Evolutionary conservation across 2,797 vertebrate species (phyloP).

Genomic region (Meriones psammophilus): DNA sequence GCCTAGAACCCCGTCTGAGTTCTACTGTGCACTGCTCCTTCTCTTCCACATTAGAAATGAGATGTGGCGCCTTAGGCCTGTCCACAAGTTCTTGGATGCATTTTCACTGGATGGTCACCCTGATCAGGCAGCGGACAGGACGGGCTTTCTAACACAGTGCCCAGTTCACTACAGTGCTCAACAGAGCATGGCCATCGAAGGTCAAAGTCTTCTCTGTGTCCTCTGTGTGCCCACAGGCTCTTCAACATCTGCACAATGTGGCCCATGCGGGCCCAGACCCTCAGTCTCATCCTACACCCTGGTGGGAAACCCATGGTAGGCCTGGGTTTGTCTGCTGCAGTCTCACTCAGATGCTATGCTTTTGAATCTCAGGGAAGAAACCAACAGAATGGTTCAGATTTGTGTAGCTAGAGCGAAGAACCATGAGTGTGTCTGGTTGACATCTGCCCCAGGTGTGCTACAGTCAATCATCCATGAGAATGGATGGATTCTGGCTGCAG

Average conservation of each 20-base stretch:
- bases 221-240: background rate
- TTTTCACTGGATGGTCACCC: background rate
- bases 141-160: background rate
- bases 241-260: background rate
- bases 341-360: background rate
- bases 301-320: background rate
- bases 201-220: background rate
- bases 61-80: background rate
- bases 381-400: background rate
- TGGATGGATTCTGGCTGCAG: background rate
- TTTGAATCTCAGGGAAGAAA: background rate
- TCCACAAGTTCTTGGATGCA: background rate
- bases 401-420: background rate
- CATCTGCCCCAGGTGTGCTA: background rate
- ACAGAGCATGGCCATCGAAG: background rate
- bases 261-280: no score
- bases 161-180: background rate
- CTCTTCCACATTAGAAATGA: background rate
- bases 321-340: background rate
- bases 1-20: background rate
- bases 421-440: background rate
- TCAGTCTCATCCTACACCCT: background rate
- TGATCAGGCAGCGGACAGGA: background rate
- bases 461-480: background rate
- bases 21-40: background rate